Percentiles rank a stretch among this genome's conserved stretches.
phyloP scores from a whole-genome alignment of 2,888 invertebrate species.

The Calameuta idolon region DNA sequence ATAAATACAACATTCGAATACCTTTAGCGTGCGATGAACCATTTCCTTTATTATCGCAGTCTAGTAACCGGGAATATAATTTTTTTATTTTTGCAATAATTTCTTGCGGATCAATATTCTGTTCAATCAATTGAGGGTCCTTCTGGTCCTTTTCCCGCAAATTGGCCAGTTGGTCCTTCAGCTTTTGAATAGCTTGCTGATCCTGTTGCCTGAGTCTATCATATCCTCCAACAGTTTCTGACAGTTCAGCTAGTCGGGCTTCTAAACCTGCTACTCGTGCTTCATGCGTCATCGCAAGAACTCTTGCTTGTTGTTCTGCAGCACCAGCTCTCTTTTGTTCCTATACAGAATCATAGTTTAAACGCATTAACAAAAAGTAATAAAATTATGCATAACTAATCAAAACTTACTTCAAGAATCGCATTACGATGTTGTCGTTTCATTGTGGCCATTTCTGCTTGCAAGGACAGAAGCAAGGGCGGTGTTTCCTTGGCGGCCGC shows the following conservation, averaged over 20 bases:
- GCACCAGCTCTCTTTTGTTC: conserved; percentile 80
- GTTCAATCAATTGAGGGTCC: conserved; percentile 37
- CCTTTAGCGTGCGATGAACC: conserved; percentile 64
- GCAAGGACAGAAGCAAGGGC: conserved; percentile 75
- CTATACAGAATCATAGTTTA: conserved; percentile 44
- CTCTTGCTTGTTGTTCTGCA: conserved; percentile 79
- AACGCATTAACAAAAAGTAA: neutral
- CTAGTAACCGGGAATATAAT: conserved; percentile 65
- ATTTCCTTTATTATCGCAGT: conserved; percentile 66
- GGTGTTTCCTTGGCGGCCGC: conserved; percentile 73
- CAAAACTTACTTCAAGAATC: conserved; percentile 71
- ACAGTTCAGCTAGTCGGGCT: conserved; percentile 81
- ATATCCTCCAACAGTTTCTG: conserved; percentile 82
- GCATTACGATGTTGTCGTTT: conserved; percentile 80
- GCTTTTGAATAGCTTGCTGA: conserved; percentile 77
- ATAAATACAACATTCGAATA: conserved; percentile 37
- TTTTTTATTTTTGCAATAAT: conserved; percentile 66
- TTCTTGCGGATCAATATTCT: conserved; percentile 48
- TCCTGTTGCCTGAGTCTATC: conserved; percentile 80
- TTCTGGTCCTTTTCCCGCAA: conserved; percentile 50
- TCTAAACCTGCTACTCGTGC: conserved; percentile 83
- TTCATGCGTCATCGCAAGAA: conserved; percentile 79
- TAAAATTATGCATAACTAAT: neutral
- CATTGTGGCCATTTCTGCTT: conserved; percentile 78
- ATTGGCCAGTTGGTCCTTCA: conserved; percentile 68